A percentile compares a stretch with the other conserved stretches of the same genome.
These are phyloP conservation scores for Scaptomyza polygonia DNA, from an alignment of 2,888 invertebrate genomes.

Conservation along the genomic window DNA sequence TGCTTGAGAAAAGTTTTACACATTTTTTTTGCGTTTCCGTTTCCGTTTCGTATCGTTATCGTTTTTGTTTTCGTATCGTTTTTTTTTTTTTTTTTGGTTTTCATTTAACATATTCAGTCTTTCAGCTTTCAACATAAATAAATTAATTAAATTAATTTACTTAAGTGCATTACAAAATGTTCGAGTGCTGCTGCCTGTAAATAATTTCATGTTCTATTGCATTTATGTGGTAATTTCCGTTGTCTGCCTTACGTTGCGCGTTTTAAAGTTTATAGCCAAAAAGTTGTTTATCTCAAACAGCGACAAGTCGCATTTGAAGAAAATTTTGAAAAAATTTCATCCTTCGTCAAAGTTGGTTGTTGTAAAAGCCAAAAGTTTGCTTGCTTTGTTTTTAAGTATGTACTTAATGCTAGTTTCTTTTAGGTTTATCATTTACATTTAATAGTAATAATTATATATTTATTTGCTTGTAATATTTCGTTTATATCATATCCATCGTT, in stretches of 20 bases:
- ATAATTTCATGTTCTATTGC: constrained; percentile 78
- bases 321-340: constrained; percentile 76
- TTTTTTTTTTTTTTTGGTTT: constrained; percentile 34
- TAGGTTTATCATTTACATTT: constrained; percentile 68
- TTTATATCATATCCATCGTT: constrained; percentile 15
- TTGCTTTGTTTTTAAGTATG: constrained; percentile 56
- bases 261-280: constrained; percentile 79
- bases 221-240: constrained; percentile 76
- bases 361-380: constrained; percentile 78
- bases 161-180: constrained; percentile 72
- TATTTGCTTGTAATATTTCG: constrained; percentile 44
- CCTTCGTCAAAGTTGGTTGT: constrained; percentile 74
- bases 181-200: constrained; percentile 70
- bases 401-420: constrained; percentile 63
- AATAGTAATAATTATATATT: constrained; percentile 68
- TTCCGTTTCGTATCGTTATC: constrained; percentile 31
- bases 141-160: constrained; percentile 83
- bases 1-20: constrained; percentile 68
- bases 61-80: constrained; percentile 34
- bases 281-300: constrained; percentile 47
- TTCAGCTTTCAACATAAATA: constrained; percentile 80
- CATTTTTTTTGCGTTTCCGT: constrained; percentile 47
- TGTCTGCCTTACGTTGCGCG: constrained; percentile 75
- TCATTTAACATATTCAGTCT: constrained; percentile 82
- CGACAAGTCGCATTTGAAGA: constrained; percentile 38